phyloP scores from a whole-genome alignment of 37 sponge, comb jelly and placozoan genomes.

The Beroe forskalii region DNA sequence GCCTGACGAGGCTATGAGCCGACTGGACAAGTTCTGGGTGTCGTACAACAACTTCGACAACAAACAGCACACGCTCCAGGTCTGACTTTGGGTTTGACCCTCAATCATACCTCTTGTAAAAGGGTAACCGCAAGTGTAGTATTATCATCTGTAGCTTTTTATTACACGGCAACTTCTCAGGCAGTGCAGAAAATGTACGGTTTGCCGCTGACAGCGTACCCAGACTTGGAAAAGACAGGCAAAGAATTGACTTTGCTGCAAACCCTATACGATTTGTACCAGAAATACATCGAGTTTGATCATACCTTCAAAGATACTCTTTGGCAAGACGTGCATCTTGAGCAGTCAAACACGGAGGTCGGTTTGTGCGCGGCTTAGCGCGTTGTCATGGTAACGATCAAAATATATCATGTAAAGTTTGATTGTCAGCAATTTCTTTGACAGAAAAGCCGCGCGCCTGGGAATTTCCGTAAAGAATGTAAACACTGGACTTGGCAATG shows the following conservation, averaged over 20 bases:
- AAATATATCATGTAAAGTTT: constrained; percentile 58
- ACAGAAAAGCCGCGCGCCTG: constrained; percentile 67
- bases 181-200: constrained; percentile 83
- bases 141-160: not conserved
- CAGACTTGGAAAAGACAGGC: constrained; percentile 81
- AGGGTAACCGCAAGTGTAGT: not conserved
- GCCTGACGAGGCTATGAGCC: constrained; percentile 74
- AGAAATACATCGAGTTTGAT: constrained; percentile 80
- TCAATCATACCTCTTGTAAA: too few species aligned
- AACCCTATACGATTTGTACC: constrained; percentile 78
- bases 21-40: constrained; percentile 7
- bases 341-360: constrained; percentile 69
- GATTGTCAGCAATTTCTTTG: constrained; percentile 33
- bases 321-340: constrained; percentile 85
- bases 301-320: constrained; percentile 78
- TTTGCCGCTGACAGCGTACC: constrained; percentile 73
- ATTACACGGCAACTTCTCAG: not conserved
- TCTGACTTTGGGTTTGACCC: too few species aligned
- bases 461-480: too few species aligned
- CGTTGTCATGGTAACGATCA: not conserved
- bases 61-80: constrained; percentile 38
- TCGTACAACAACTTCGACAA: constrained; percentile 33
- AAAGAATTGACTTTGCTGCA: constrained; percentile 76
- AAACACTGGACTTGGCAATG: too few species aligned
- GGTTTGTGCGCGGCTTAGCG: constrained; percentile 30